phyloP scores from a whole-genome alignment of 2,888 invertebrate genomes.

The Pseudoips prasinana region DNA sequence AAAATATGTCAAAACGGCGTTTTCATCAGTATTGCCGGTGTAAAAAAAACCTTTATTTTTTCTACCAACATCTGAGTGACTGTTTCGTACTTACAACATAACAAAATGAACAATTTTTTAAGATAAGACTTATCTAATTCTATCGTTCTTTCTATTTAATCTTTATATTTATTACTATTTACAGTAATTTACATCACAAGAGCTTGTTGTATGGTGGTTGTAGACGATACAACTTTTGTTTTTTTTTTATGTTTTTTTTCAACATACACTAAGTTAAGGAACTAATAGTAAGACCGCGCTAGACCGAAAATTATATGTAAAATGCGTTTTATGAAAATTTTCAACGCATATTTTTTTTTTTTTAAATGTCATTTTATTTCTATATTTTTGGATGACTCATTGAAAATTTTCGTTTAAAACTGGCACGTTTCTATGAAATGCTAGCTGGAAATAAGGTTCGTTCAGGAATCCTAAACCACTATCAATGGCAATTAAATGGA shows the following conservation, averaged over 20 bases:
- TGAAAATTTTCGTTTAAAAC: slow-evolving; percentile 8
- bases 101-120: slow-evolving; percentile 44
- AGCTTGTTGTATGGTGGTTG: slow-evolving; percentile 57
- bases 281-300: slow-evolving; percentile 38
- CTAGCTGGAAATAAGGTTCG: slow-evolving; percentile 22
- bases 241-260: slow-evolving; percentile 7
- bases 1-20: slow-evolving; percentile 62
- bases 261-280: slow-evolving; percentile 46
- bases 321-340: slow-evolving; percentile 7
- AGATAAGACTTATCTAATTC: slow-evolving; percentile 59
- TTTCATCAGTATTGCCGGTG: slow-evolving; percentile 47
- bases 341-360: not conserved
- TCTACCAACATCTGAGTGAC: slow-evolving; percentile 40
- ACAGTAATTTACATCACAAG: slow-evolving; percentile 81
- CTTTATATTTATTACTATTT: slow-evolving; percentile 53
- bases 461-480: slow-evolving; percentile 23
- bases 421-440: slow-evolving; percentile 24
- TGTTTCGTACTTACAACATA: slow-evolving; percentile 67
- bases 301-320: slow-evolving; percentile 8
- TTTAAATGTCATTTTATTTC: not conserved
- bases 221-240: slow-evolving; percentile 39
- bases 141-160: slow-evolving; percentile 52
- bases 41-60: slow-evolving; percentile 32
- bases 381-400: slow-evolving; percentile 2
- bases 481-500: not conserved